phyloP scores from a whole-genome alignment of 2,113 vertebrate genomes.

The Caretta caretta region DNA sequence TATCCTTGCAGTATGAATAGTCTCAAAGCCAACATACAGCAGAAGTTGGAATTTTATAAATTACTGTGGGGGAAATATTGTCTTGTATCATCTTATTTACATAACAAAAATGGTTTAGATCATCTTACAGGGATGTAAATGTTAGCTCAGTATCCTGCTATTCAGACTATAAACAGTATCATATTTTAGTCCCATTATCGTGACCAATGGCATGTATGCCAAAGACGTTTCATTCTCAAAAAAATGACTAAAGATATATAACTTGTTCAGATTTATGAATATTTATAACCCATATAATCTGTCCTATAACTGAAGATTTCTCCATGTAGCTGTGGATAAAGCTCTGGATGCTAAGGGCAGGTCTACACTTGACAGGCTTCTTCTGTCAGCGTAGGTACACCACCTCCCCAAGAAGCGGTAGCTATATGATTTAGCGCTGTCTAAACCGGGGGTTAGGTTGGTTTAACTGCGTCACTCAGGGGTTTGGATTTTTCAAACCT shows the following conservation, averaged over 20 bases:
- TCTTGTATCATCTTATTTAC: conserved; percentile 45
- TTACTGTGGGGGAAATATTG: conserved; percentile 42
- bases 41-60: conserved; percentile 37
- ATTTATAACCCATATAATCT: not conserved
- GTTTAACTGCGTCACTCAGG: too few relatives aligned
- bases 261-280: not conserved
- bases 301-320: not conserved
- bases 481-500: too few relatives aligned
- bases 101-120: conserved; percentile 15
- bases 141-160: conserved; percentile 32
- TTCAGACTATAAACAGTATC: not conserved
- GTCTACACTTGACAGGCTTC: too few relatives aligned
- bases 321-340: rapidly evolving
- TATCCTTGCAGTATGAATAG: conserved; percentile 47
- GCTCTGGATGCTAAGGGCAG: too few relatives aligned
- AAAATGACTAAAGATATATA: not conserved
- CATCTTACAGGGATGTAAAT: conserved; percentile 27
- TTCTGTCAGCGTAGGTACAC: too few relatives aligned
- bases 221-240: not conserved
- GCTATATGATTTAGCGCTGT: too few relatives aligned
- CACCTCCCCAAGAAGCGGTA: too few relatives aligned
- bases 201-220: not conserved
- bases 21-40: conserved; percentile 20
- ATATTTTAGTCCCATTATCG: not conserved
- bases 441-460: too few relatives aligned